Percentiles rank a stretch among this genome's conserved stretches.
These are phyloP conservation scores for Strix aluco DNA, from an alignment of 2,113 vertebrate genomes.

Conservation along the genomic window DNA sequence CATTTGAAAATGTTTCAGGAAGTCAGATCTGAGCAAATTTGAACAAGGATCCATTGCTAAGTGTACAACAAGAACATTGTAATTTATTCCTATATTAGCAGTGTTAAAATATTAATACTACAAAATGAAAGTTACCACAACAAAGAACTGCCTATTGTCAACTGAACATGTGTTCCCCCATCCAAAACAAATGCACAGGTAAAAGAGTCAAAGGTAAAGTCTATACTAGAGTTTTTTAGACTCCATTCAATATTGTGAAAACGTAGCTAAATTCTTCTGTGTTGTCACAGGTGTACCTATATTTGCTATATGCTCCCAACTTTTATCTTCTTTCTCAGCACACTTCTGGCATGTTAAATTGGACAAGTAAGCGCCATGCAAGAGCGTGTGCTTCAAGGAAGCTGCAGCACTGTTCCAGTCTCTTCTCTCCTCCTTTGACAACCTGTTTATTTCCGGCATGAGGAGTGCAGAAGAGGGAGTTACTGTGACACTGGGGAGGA, in stretches of 20 bases:
- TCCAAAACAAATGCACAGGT: background rate
- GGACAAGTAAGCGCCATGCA: background rate
- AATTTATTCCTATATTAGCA: background rate
- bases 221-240: background rate
- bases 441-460: background rate
- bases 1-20: background rate
- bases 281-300: background rate
- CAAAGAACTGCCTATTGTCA: background rate
- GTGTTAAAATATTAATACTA: background rate
- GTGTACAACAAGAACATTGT: background rate
- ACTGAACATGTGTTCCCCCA: fast-evolving
- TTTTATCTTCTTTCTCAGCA: background rate
- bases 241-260: background rate
- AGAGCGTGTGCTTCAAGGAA: background rate
- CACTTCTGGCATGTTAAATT: background rate
- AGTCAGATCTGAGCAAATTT: background rate
- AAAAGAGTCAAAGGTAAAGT: background rate
- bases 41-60: background rate
- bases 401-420: background rate
- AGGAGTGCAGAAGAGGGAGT: background rate
- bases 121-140: background rate
- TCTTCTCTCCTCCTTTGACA: background rate
- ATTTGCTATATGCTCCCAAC: background rate
- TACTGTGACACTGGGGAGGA: background rate
- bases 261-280: background rate